These are phyloP conservation scores for Calidris pugnax DNA, from an alignment of 2,113 vertebrate species.

Conservation along the genomic window DNA sequence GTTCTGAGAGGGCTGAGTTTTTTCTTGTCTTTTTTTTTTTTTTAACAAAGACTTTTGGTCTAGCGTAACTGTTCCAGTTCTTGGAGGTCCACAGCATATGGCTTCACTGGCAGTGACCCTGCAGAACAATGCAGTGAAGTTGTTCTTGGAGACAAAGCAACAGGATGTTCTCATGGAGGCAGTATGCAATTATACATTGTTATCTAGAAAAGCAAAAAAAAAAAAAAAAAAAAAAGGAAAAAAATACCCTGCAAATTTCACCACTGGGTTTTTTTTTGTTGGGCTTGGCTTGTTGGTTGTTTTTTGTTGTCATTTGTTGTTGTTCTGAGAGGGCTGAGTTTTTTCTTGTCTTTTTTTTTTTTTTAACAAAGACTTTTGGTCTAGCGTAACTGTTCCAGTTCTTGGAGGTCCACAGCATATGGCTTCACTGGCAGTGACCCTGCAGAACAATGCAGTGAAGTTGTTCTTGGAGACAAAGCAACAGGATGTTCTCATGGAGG, in stretches of 20 bases:
- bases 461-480: neutral
- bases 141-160: neutral
- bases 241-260: neutral
- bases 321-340: neutral
- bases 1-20: neutral
- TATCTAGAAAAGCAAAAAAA: neutral
- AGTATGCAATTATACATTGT: slow-evolving; percentile 38
- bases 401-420: neutral
- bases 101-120: neutral
- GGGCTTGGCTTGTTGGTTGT: neutral
- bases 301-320: neutral
- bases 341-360: neutral
- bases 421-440: neutral
- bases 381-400: neutral
- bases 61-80: neutral
- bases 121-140: neutral
- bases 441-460: neutral
- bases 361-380: neutral
- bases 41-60: neutral
- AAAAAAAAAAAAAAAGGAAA: neutral
- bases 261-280: neutral
- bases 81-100: neutral
- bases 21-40: neutral
- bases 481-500: slow-evolving; percentile 51
- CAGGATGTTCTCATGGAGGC: slow-evolving; percentile 51